Conservation (phyloP, 1,140 invertebrate genomes). For the Dendroctonus ponderosae region DNA sequence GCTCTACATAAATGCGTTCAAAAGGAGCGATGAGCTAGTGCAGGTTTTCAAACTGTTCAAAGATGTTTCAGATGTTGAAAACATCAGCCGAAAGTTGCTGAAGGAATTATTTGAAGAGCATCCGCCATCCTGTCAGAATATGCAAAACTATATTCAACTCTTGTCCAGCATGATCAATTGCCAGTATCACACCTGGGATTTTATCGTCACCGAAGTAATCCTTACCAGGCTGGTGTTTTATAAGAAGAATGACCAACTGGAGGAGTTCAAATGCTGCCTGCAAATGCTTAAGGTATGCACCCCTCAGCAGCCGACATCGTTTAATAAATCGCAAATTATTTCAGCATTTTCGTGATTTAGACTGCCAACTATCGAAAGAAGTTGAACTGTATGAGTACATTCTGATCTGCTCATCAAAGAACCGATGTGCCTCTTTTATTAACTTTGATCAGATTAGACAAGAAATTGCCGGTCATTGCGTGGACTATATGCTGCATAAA, state of each 20-base stretch:
- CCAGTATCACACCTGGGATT: conserved; percentile 31
- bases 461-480: conserved; percentile 26
- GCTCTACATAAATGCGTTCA: conserved; percentile 41
- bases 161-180: conserved; percentile 34
- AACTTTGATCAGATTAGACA: conserved; percentile 35
- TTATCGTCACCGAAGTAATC: conserved; percentile 33
- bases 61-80: conserved; percentile 40
- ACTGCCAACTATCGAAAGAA: conserved; percentile 12
- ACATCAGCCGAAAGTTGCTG: conserved; percentile 36
- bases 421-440: conserved; percentile 31
- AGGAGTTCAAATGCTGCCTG: conserved; percentile 28
- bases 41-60: conserved; percentile 32
- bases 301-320: too few relatives aligned
- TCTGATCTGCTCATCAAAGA: conserved; percentile 4
- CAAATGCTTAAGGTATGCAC: conserved; percentile 35
- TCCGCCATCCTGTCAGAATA: conserved; percentile 31
- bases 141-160: conserved; percentile 37
- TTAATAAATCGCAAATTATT: not conserved
- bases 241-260: conserved; percentile 20
- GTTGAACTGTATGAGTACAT: conserved; percentile 16
- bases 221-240: conserved; percentile 22
- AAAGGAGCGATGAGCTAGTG: conserved; percentile 29
- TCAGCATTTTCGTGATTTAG: conserved; percentile 24
- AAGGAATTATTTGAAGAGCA: conserved; percentile 31
- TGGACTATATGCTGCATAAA: conserved; percentile 28